Evolutionary conservation across 1,140 invertebrate genomes (phyloP).

Genomic region (Danaus melanippus): DNA sequence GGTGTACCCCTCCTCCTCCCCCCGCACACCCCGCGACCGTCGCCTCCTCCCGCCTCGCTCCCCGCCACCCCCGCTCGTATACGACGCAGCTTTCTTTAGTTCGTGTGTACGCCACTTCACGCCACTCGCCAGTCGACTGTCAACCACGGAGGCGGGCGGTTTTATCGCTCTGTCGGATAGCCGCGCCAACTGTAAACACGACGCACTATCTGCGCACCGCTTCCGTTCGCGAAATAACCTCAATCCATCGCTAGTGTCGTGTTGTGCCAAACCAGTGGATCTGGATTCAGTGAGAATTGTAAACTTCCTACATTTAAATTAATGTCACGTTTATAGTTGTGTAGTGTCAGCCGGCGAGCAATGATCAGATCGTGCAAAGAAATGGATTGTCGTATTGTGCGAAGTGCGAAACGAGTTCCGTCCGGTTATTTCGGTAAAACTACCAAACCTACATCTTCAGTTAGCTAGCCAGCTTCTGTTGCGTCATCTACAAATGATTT

Average conservation of each 20-base stretch:
- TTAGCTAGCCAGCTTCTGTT: slow-evolving; percentile 35
- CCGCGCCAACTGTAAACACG: slow-evolving; percentile 64
- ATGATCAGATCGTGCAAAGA: slow-evolving; percentile 48
- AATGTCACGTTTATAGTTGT: slow-evolving; percentile 43
- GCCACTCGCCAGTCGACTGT: slow-evolving; percentile 60
- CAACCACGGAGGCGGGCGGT: slow-evolving; percentile 45
- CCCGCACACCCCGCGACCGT: slow-evolving; percentile 9
- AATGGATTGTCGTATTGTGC: slow-evolving; percentile 46
- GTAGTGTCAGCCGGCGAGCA: slow-evolving; percentile 43
- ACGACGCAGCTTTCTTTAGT: slow-evolving; percentile 59
- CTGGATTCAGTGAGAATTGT: slow-evolving; percentile 36
- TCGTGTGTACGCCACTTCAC: slow-evolving; percentile 30
- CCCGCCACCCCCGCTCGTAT: slow-evolving; percentile 25
- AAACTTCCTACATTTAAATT: slow-evolving; percentile 53
- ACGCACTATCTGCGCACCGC: slow-evolving; percentile 53
- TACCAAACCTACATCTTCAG: slow-evolving; percentile 43
- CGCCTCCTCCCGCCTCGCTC: slow-evolving; percentile 20
- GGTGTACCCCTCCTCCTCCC: slow-evolving; percentile 46
- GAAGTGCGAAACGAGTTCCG: slow-evolving; percentile 44
- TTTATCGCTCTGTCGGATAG: slow-evolving; percentile 28
- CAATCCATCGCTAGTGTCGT: slow-evolving; percentile 50
- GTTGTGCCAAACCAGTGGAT: slow-evolving; percentile 58
- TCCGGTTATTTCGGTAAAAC: slow-evolving; percentile 31
- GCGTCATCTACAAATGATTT: slow-evolving; percentile 26
- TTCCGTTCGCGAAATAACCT: slow-evolving; percentile 59